These are phyloP conservation scores for Zootoca vivipara DNA, from an alignment of 2,113 vertebrate genomes.

Conservation along the genomic window DNA sequence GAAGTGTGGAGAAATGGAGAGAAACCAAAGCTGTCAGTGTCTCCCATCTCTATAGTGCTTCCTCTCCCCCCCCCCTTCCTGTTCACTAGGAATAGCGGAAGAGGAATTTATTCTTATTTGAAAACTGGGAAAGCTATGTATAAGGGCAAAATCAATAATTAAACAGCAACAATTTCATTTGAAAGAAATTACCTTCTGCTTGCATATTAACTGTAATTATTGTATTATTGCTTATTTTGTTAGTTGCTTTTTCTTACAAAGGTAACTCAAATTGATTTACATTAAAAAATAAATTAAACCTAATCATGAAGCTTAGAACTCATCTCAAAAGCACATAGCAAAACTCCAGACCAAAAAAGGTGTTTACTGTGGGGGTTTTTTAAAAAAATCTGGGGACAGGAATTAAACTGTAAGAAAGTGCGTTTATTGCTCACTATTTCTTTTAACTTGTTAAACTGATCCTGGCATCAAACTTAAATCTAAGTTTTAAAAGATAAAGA, in stretches of 20 bases:
- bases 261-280: no score
- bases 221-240: no score
- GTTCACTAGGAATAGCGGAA: no score
- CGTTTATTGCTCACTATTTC: constrained; percentile 37
- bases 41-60: no score
- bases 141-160: not conserved
- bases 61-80: no score
- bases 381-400: not conserved
- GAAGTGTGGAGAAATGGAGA: no score
- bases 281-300: not conserved
- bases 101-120: no score
- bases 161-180: not conserved
- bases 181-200: not conserved
- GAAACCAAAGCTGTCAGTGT: no score
- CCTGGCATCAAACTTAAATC: constrained; percentile 46
- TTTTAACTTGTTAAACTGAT: constrained; percentile 35
- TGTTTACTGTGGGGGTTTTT: no score
- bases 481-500: constrained; percentile 52
- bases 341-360: not conserved
- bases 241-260: no score
- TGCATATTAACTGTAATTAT: constrained; percentile 4
- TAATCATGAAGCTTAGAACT: not conserved
- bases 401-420: not conserved
- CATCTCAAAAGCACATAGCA: not conserved
- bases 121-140: not conserved